Percentiles rank a stretch among this genome's conserved stretches.
These are phyloP conservation scores for Stylophora pistillata DNA, from an alignment of 64 coral and sea anemone genomes.

Conservation along the genomic window DNA sequence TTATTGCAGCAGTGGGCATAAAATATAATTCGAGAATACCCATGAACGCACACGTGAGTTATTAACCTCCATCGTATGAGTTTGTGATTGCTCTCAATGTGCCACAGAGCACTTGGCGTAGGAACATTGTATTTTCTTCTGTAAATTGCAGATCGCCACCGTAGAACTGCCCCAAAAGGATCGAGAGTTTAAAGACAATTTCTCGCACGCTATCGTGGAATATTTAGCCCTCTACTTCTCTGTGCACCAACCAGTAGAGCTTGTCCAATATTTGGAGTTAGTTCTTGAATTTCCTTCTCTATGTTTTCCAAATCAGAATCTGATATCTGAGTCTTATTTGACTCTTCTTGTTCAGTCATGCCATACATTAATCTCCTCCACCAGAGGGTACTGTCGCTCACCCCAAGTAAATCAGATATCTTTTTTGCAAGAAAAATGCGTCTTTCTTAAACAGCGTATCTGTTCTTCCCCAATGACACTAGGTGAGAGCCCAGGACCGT, in stretches of 20 bases:
- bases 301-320: background rate
- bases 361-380: background rate
- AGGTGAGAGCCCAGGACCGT: background rate
- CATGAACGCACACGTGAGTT: background rate
- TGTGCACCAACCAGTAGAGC: slow-evolving; percentile 11
- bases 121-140: slow-evolving; percentile 28
- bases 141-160: slow-evolving; percentile 6
- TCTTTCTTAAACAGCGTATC: background rate
- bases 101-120: slow-evolving; percentile 28
- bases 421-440: too few relatives aligned
- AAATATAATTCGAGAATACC: background rate
- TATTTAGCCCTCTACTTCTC: slow-evolving; percentile 18
- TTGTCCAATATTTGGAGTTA: background rate
- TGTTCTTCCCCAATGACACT: background rate
- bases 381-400: background rate
- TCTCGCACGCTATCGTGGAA: slow-evolving; percentile 9
- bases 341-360: background rate
- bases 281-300: background rate
- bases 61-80: slow-evolving; percentile 26
- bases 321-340: background rate
- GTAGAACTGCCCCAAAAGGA: slow-evolving; percentile 2
- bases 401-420: fast-evolving
- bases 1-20: slow-evolving; percentile 23
- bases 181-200: background rate
- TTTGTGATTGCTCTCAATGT: slow-evolving; percentile 37